phyloP scores from a whole-genome alignment of 2,888 invertebrate genomes.

The Brachyopa scutellaris region DNA sequence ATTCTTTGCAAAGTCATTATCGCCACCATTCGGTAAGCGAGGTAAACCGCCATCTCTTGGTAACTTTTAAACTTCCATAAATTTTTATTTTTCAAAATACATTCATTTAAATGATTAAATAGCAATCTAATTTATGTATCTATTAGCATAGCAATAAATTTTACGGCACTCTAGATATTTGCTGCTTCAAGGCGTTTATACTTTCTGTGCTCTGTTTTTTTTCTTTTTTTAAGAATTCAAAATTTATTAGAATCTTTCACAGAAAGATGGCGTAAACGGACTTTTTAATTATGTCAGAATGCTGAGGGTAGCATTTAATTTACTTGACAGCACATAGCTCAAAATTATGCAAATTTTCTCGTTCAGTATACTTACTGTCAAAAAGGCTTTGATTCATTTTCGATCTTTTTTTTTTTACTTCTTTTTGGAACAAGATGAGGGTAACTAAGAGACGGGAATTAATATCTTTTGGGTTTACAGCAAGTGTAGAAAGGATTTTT shows the following conservation, averaged over 20 bases:
- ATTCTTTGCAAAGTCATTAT: conserved; percentile 29
- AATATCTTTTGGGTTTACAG: not conserved
- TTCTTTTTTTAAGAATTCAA: conserved; percentile 9
- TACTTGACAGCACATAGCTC: conserved; percentile 26
- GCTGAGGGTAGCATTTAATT: conserved; percentile 24
- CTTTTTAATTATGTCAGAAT: conserved; percentile 23
- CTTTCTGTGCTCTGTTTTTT: not conserved
- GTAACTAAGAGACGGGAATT: not conserved
- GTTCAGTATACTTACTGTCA: conserved; percentile 30
- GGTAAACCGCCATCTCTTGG: conserved; percentile 30
- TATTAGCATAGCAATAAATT: conserved; percentile 63
- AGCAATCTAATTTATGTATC: conserved; percentile 59
- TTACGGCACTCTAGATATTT: conserved; percentile 3
- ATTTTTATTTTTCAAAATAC: conserved; percentile 51
- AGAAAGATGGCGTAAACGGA: conserved; percentile 33
- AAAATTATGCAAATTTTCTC: conserved; percentile 39
- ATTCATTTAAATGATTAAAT: conserved; percentile 68
- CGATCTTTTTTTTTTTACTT: not conserved
- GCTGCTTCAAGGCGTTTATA: conserved; percentile 10
- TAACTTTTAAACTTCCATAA: conserved; percentile 63
- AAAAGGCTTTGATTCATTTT: conserved; percentile 35
- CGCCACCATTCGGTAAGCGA: conserved; percentile 21
- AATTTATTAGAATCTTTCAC: conserved; percentile 30
- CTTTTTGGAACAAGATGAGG: too few relatives aligned
- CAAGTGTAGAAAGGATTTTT: too few relatives aligned